Evolutionary conservation across 1,140 invertebrate genomes (phyloP).

Genomic region (Formica exsecta): DNA sequence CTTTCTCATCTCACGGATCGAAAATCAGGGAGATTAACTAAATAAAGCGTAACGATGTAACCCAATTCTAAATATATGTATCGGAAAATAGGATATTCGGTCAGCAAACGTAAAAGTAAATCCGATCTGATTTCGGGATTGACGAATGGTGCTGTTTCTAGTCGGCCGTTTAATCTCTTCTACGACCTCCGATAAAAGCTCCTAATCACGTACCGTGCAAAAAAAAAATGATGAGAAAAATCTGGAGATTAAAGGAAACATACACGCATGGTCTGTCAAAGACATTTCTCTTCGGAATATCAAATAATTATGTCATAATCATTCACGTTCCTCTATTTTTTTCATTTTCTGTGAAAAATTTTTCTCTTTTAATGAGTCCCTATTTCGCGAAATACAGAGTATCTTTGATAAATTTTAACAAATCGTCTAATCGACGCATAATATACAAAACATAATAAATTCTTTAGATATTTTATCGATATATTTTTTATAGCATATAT

Average conservation of each 20-base stretch:
- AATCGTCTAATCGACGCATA: background rate
- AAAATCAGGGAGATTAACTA: slow-evolving; percentile 60
- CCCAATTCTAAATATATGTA: slow-evolving; percentile 63
- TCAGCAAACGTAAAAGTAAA: slow-evolving; percentile 15
- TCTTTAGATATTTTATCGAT: background rate
- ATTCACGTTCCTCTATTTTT: background rate
- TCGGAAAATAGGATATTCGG: slow-evolving; percentile 52
- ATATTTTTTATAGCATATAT: background rate
- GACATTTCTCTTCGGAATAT: slow-evolving; percentile 4
- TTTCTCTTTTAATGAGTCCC: slow-evolving; percentile 1
- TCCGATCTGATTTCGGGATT: slow-evolving; percentile 42
- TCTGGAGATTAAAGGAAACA: slow-evolving; percentile 8
- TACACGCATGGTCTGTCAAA: background rate
- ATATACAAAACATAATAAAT: background rate
- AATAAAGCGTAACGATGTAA: slow-evolving; percentile 55
- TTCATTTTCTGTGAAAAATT: background rate
- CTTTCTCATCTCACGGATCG: background rate
- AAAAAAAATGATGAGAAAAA: slow-evolving; percentile 6
- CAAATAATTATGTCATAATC: slow-evolving; percentile 2
- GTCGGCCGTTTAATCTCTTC: background rate
- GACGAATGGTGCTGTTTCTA: slow-evolving; percentile 2
- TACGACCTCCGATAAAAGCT: background rate
- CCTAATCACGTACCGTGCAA: slow-evolving; percentile 17
- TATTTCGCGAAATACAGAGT: background rate
- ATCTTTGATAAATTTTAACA: background rate